Percentiles rank a stretch among this genome's conserved stretches.
Evolutionary conservation across 2,888 invertebrate species (phyloP).

Genomic region (Acleris laterana): DNA sequence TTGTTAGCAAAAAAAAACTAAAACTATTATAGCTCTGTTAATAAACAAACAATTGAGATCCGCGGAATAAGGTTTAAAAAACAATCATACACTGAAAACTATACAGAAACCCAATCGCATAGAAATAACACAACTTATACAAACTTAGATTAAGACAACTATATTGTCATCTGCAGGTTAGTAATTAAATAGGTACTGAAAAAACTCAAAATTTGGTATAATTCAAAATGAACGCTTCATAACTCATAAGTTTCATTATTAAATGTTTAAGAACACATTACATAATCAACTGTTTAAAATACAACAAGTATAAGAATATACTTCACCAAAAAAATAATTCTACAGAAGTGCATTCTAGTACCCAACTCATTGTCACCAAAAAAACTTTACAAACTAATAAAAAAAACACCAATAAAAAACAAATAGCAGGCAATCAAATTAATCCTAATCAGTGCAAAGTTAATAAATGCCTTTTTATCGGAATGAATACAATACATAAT

Average conservation of each 20-base stretch:
- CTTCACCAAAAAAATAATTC: no score
- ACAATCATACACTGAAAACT: constrained; percentile 17
- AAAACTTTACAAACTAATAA: constrained; percentile 12
- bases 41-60: constrained; percentile 39
- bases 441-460: constrained; percentile 36
- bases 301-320: no score
- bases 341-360: no score
- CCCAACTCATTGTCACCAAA: constrained; percentile 10
- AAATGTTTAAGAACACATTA: no score
- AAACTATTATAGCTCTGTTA: constrained; percentile 34
- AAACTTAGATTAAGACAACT: background rate
- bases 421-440: constrained; percentile 27
- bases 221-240: no score
- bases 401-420: constrained; percentile 22
- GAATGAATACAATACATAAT: constrained; percentile 28
- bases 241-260: no score
- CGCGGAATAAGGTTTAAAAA: constrained; percentile 24
- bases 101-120: constrained; percentile 16
- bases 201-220: no score
- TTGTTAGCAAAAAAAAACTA: constrained; percentile 28
- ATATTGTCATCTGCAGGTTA: background rate
- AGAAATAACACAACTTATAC: background rate
- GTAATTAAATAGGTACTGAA: no score
- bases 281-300: no score
- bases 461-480: constrained; percentile 35